phyloP scores from a whole-genome alignment of 2,888 invertebrate genomes.

The Andricus quercusramuli region DNA sequence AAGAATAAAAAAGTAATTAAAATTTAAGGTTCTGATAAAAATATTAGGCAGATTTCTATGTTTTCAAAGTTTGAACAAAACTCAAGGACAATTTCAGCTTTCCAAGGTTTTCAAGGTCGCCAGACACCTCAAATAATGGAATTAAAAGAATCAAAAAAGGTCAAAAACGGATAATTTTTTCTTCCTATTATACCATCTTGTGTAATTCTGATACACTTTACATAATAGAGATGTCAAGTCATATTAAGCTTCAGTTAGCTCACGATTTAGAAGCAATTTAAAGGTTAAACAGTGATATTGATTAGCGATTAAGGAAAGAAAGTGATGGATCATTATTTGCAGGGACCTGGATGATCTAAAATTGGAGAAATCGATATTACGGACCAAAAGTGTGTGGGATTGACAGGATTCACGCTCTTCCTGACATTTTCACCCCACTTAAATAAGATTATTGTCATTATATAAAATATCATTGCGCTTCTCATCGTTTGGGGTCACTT shows the following conservation, averaged over 20 bases:
- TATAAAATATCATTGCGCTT: constrained; percentile 4
- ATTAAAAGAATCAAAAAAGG: background rate
- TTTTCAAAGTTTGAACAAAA: too few relatives aligned
- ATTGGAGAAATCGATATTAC: background rate
- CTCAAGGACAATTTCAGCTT: too few relatives aligned
- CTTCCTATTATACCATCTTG: background rate
- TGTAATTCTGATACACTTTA: background rate
- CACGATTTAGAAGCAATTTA: background rate
- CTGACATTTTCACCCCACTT: constrained; percentile 17
- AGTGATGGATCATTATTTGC: background rate
- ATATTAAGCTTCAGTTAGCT: background rate
- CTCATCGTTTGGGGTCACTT: constrained; percentile 11
- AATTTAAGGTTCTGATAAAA: too few relatives aligned
- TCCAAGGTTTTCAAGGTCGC: too few relatives aligned
- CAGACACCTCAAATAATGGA: too few relatives aligned
- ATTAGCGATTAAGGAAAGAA: background rate
- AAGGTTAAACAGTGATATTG: background rate
- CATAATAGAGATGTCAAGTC: background rate
- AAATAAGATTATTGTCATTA: constrained; percentile 12
- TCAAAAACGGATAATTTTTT: background rate
- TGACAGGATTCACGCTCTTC: background rate
- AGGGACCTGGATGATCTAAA: background rate
- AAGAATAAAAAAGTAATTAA: too few relatives aligned
- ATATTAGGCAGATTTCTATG: too few relatives aligned
- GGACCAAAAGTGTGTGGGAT: background rate